Conservation (phyloP, 2,113 vertebrate species). For the Daphoenositta chrysoptera region DNA sequence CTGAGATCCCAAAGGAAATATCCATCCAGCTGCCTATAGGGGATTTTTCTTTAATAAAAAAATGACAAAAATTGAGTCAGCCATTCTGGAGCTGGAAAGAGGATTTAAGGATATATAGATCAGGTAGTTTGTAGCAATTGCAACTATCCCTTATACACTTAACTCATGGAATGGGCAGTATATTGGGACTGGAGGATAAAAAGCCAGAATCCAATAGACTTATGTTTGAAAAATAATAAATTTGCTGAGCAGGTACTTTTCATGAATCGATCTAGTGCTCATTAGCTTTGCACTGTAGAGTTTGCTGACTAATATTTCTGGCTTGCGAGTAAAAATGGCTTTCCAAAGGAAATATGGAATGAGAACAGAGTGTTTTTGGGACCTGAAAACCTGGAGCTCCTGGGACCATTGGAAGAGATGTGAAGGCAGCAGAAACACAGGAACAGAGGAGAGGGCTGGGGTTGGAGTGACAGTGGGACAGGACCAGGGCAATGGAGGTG, state of each 20-base stretch:
- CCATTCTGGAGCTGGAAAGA: not conserved
- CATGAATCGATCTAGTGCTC: constrained; percentile 21
- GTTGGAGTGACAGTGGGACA: rapidly evolving
- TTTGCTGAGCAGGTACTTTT: constrained; percentile 32
- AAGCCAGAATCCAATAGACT: not conserved
- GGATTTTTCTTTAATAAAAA: constrained; percentile 3
- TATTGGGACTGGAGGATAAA: not conserved
- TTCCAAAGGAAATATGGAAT: not conserved
- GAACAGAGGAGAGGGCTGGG: not conserved
- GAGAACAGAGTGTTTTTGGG: not conserved
- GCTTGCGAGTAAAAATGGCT: not conserved
- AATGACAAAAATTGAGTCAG: not conserved
- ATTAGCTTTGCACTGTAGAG: not conserved
- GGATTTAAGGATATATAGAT: not conserved
- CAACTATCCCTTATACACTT: not conserved
- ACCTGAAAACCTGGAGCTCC: not conserved
- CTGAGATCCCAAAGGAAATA: not conserved
- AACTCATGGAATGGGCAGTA: not conserved
- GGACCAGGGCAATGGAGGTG: rapidly evolving
- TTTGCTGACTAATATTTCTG: constrained; percentile 44
- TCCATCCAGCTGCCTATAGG: not conserved
- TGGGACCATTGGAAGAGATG: not conserved
- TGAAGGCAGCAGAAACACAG: not conserved
- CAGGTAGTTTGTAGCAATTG: not conserved
- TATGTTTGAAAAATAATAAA: not conserved